Evolutionary conservation across 2,888 invertebrate genomes (phyloP), one percentile per base, ranked within the genome.

Genomic region (Parnassius glacialis): DNA sequence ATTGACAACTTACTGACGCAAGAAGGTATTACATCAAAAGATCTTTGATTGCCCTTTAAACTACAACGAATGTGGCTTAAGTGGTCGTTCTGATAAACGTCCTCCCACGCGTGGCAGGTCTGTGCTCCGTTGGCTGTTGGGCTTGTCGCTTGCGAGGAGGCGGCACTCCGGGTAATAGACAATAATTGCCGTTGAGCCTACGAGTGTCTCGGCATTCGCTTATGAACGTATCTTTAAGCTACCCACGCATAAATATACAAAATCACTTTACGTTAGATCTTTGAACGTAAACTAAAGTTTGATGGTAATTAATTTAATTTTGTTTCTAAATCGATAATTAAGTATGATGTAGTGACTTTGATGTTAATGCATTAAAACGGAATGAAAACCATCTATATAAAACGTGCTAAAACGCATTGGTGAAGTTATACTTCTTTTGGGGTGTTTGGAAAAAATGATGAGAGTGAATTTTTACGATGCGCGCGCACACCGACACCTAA

Each of bases 111-210:
- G 55, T 67, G 71, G 75, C 77, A 75, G 76, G 67, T 73, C 76
- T 64, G 70, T 73, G 64, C 62, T 52, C 62, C 54, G 56, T 60
- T 55, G 63, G 61, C 62, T 54, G 56, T 60, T 55, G 63, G 61
- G 62, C 66, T 67, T 64, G 64, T 61, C 62, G 68, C 69, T 68
- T 75, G 70, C 70, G 70, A 72, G 76, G 78, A 78, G 82, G 80
- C 78, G 80, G 72, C 73, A 69, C 71, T 71, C 70, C 69, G 69
- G 70, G 71, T 80, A 80, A 84, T 82, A 75, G 75, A 76, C 66
- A 71, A 78, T 84, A 83, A 85, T 86, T 84, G 76, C 75, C 73
- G 70, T 68, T 73, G 71, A 70, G 75, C 76, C 75, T 69, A 34
- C 34, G 34, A 34, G 34, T 34, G 69, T 67, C 70, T 59, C 52